Evolutionary conservation across 2,888 invertebrate genomes (phyloP), one percentile per base, ranked within the genome.

Genomic region (Scrobipalpa costella): DNA sequence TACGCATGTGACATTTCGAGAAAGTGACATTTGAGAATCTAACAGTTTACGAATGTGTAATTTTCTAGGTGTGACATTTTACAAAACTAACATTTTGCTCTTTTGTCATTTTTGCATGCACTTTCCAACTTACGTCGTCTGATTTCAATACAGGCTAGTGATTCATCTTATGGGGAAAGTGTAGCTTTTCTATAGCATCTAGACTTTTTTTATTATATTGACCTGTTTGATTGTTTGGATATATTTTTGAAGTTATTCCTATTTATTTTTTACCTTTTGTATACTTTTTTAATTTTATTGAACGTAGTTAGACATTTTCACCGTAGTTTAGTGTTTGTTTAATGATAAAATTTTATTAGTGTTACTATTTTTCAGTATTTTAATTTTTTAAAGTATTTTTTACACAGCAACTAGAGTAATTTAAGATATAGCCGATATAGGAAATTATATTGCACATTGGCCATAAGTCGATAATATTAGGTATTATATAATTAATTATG

Each of bases 231-330:
- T 27, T 27, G 27, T 27, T 27, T 27, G 27, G 27, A 27, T 27
- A 80, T 88, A 83, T 84, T 88, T 86, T 88, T 83, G 73, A 84
- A 78, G 76, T 85, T 83, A 85, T 84, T 85, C 81, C 83, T 88
- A 88, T 85, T 85, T 84, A 82, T 85, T 86, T 88, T 85, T 81
- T 87, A 86, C 83, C 77, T 74, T 78, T 74, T 88, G 88, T 88
- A 80, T 87, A 86, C 83, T 88, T 88, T 81, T 78, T 63, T 50
- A 61, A 52, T 36, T 52, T 52, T 33, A 36, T 52, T 52, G 21
- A 21, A 21, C 7, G 38, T 61, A 52, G 21, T 13, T 52, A 27
- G 50, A 36, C 38, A 59, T 21, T 55, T 55, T 60, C 59, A 60
- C 33, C 13, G 27, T 40, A 60, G 47, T 49, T 60, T 60, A 60